A percentile compares a stretch with the other conserved stretches of the same genome.
Conservation (phyloP, 2,888 invertebrate genomes). For the Magallana nippona region DNA sequence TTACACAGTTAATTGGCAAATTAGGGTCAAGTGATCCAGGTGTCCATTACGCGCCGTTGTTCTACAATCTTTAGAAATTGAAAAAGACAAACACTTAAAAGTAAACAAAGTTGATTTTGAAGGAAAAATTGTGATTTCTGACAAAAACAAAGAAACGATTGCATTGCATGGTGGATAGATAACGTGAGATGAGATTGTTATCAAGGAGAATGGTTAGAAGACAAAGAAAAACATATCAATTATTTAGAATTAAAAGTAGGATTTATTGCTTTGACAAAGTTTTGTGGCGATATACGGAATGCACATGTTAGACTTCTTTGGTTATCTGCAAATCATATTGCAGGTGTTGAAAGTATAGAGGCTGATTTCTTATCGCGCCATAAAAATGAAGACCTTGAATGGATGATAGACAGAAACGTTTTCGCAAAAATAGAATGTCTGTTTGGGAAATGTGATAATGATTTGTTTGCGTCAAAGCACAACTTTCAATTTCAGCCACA, state of each 20-base stretch:
- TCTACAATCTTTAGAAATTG: constrained; percentile 52
- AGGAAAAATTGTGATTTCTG: constrained; percentile 43
- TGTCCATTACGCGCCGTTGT: constrained; percentile 50
- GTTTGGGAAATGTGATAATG: constrained; percentile 38
- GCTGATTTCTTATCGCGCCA: constrained; percentile 24
- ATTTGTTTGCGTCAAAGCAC: constrained; percentile 48
- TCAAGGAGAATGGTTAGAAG: constrained; percentile 28
- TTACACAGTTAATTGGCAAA: constrained; percentile 49
- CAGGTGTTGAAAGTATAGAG: constrained; percentile 31
- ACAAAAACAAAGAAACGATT: neutral
- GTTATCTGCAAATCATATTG: constrained; percentile 42
- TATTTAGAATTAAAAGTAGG: constrained; percentile 41
- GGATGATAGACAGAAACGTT: constrained; percentile 36
- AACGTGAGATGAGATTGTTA: neutral
- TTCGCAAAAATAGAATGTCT: constrained; percentile 30
- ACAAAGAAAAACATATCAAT: constrained; percentile 38
- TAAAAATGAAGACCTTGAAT: neutral
- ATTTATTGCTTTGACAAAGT: constrained; percentile 14
- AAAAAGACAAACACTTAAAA: constrained; percentile 47
- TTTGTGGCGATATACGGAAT: neutral
- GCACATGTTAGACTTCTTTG: constrained; percentile 41
- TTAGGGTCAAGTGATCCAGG: constrained; percentile 55
- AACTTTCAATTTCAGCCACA: constrained; percentile 44
- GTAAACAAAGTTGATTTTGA: constrained; percentile 48
- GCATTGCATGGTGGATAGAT: constrained; percentile 32